Percentiles rank a stretch among this genome's conserved stretches.
These are phyloP conservation scores for Ondatra zibethicus DNA, from an alignment of 2,113 vertebrate genomes.

Conservation along the genomic window DNA sequence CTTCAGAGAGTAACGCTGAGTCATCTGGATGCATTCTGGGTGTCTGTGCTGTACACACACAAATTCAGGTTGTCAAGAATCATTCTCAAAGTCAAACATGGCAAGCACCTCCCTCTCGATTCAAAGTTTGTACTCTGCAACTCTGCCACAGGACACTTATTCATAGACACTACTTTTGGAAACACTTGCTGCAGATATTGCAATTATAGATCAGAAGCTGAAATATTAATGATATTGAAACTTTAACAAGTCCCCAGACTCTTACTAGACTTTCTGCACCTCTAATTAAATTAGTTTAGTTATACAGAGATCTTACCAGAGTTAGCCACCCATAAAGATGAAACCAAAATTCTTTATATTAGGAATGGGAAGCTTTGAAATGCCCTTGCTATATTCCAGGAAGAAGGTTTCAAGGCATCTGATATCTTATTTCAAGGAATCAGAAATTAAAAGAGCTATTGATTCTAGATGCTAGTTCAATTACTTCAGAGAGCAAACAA, in stretches of 20 bases:
- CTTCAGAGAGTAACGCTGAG: background rate
- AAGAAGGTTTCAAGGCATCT: slow-evolving; percentile 17
- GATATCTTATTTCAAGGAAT: slow-evolving; percentile 43
- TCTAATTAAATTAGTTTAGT: background rate
- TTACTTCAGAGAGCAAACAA: slow-evolving; percentile 47
- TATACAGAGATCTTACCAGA: slow-evolving; percentile 5
- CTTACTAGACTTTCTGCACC: background rate
- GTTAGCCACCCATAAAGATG: background rate
- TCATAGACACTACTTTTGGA: slow-evolving; percentile 11
- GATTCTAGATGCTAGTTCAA: slow-evolving; percentile 17
- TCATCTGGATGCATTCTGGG: background rate
- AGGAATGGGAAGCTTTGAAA: slow-evolving; percentile 25
- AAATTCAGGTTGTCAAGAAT: background rate
- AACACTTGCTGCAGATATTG: background rate
- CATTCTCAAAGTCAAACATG: background rate
- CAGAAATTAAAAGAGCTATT: background rate
- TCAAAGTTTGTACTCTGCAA: background rate
- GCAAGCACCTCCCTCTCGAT: background rate
- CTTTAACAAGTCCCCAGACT: slow-evolving; percentile 3
- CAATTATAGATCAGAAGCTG: background rate
- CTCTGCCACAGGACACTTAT: background rate
- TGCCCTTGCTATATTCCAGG: background rate
- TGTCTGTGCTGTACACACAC: no score
- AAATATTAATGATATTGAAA: slow-evolving; percentile 44
- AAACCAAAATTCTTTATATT: background rate